Evolutionary conservation across 2,888 invertebrate species (phyloP), one percentile per base, ranked within the genome.

Genomic region (Baccha elongata): DNA sequence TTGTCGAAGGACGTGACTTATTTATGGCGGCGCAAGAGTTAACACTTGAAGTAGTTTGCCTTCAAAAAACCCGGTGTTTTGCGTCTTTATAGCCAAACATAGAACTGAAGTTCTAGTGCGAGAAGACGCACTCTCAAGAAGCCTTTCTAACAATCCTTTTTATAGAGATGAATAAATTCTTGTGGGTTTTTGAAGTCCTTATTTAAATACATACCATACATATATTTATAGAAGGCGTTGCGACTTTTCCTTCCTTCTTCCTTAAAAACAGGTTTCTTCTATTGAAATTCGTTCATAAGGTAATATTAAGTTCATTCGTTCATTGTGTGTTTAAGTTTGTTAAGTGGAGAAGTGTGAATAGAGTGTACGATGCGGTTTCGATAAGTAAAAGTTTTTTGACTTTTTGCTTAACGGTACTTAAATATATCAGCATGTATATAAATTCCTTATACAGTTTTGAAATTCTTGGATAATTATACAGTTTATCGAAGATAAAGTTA

Each of bases 1-100:
- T 73, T 62, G 68, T 68, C 62, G 68, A 52, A 83, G 72, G 68
- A 83, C 83, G 83, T 83, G 83, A 76, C 83, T 83, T 83, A 83
- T 83, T 83, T 78, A 76, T 68, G 46, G 81, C 19, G 46, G 81
- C 19, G 67, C 52, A 55, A 67, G 48, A 37, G 67, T 64, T 55
- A 40, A 48, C 75, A 71, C 46, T 72, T 78, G 52, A 78, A 78
- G 55, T 58, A 73, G 64, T 64, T 64, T 46, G 21, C 48, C 69
- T 26, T 40, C 11, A 13, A 40, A 13, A 40, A 58, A 23, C 40
- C 40, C 13, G 8, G 13, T 19, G 46, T 40, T 55, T 62, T 58
- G 23, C 1, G 40, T 23, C 42, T 44, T 15, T 40, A 10, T 35
- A 13, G 3, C 5, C 23, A 29, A 52, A 52, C 11, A 19, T 1